Base-by-base conservation (phyloP, 2,797 vertebrate genomes). In the Phrynocephalus vlangalii region DNA sequence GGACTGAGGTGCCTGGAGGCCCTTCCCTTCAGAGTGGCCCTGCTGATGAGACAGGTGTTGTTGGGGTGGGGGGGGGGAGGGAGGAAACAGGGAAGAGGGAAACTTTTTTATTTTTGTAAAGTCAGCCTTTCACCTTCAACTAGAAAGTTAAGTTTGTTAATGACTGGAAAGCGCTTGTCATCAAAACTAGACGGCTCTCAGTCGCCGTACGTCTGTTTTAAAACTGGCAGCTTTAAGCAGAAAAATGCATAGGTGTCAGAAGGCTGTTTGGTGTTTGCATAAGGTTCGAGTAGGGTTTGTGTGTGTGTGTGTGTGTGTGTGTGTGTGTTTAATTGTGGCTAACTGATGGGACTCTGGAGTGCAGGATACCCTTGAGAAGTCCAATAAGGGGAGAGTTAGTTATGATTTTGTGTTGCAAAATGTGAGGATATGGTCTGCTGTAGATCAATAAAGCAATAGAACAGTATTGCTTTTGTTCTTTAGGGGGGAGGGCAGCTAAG, bases 1-100 rank as follows among this genome's bases (percentile, higher is more conserved):
- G 97, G 98, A 98, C 97, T 95, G 97, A 96, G 97, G 98, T 97
- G 98, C 97, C 98, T 98, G 96, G 97, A 97, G 98, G 97, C 97
- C 96, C 96, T 97, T 98, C 97, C 97, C 98, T 97, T 97, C 96
- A 95, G 97, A 98, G 97, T 96, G 96, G 97, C 97, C 97, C 97
- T 94, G 97, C 96, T 97, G 97, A 97, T 96, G 94, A 96, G 97
- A 97, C 96, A 97, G 97, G 95, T 95, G 96, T 94, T 96, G 89
- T 87, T 94, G 94, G 94, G 94, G 95, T 6, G n/a, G n/a, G 94
- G 94, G 75, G 92, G 87, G 68, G 90, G 63, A 78, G 52, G 87
- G 81, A 24, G 16, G 72, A 87, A 76, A 83, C 63, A 82, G 68
- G 48, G 24, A 28, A 68, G 9, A 90, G 77, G 91, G 89, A 90